Base-by-base conservation (phyloP, 92 coral and sea anemone genomes). In the Epizoanthus stellaris region DNA sequence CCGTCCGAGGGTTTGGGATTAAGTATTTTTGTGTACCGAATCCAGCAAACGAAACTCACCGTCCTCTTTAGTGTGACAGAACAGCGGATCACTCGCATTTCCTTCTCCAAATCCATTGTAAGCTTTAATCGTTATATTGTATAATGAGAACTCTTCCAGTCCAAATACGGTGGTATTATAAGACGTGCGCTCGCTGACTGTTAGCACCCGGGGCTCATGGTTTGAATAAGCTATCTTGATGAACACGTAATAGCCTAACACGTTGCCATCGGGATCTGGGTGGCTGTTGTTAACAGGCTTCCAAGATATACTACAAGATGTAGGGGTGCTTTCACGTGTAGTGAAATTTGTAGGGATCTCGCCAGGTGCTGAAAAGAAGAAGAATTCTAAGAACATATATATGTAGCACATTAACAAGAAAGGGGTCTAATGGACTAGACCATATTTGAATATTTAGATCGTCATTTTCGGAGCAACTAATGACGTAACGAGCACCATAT, bases 121-220 rank as follows among this genome's bases (percentile, higher is more conserved):
- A 63, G 83, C 83, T 63, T 14, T 79, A n/a, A 79, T 79, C 9
- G 83, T 62, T n/a, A 79, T 79, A 59, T 79, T 79, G 72, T 79
- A 79, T 23, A 42, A 20, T 0, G 70, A 9, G 83, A 13, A 79
- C 30, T 79, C 83, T 63, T 79, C 83, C 6, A 79, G 83, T 23
- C 61, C 61, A 43, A 53, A 9, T 61, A 79, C 39, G 47, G 71
- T 79, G 8, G 72, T 63, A 10, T 79, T 79, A 42, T 11, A 62
- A 11, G 83, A 62, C 25, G 72, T 21, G 25, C 83, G 64, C 6
- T 70, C 83, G 52, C 53, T 30, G 20, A 79, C 72, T 38, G n/a
- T 62, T 20, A 62, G 59, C 7, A 63, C 60, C 14, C 21, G 59
- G 14, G 83, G 71, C 15, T 20, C 13, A 12, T 11, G 43, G 60